Evolutionary conservation across 2,888 invertebrate genomes (phyloP).

Genomic region (Atethmia centrago): DNA sequence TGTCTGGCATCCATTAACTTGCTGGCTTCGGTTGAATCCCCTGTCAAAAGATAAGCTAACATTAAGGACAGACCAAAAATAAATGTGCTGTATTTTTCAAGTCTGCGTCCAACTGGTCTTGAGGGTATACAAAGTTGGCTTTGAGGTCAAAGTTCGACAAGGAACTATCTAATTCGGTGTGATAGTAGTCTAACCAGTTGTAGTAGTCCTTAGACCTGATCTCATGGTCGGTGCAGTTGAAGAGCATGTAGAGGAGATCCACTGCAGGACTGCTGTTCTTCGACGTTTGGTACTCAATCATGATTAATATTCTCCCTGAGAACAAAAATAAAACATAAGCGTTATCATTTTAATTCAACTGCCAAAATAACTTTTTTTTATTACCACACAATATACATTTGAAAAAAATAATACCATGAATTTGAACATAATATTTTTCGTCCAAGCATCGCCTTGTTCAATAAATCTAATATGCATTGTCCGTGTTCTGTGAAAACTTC

Average conservation of each 20-base stretch:
- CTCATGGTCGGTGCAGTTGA: slow-evolving; percentile 71
- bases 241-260: slow-evolving; percentile 70
- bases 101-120: slow-evolving; percentile 66
- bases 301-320: slow-evolving; percentile 70
- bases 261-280: slow-evolving; percentile 65
- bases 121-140: slow-evolving; percentile 62
- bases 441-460: slow-evolving; percentile 78
- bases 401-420: slow-evolving; percentile 57
- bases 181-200: slow-evolving; percentile 72
- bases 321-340: slow-evolving; percentile 22
- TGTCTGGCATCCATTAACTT: slow-evolving; percentile 52
- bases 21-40: slow-evolving; percentile 60
- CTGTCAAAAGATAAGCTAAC: slow-evolving; percentile 54
- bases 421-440: slow-evolving; percentile 76
- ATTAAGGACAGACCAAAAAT: slow-evolving; percentile 58
- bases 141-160: slow-evolving; percentile 64
- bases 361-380: no score
- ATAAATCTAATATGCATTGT: slow-evolving; percentile 69
- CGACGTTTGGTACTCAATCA: slow-evolving; percentile 74
- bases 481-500: slow-evolving; percentile 48
- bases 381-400: no score
- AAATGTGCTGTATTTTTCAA: slow-evolving; percentile 64
- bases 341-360: no score
- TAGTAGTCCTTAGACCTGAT: slow-evolving; percentile 65
- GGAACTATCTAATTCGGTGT: slow-evolving; percentile 64